Evolutionary conservation across 2,888 invertebrate species (phyloP).

Genomic region (Euplagia quadripunctaria): DNA sequence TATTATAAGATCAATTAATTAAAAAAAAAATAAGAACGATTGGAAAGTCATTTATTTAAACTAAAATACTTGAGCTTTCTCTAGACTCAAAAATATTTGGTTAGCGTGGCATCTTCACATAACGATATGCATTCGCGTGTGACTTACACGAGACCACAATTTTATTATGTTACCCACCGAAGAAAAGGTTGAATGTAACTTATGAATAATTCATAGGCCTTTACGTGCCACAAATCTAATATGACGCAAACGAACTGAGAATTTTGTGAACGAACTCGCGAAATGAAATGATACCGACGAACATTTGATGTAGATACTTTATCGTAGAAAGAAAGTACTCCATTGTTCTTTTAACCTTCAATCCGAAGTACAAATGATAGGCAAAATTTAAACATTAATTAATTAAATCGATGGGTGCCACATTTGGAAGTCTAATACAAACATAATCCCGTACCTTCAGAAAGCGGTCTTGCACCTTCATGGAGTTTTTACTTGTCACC

Average conservation of each 20-base stretch:
- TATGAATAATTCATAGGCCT: conserved; percentile 75
- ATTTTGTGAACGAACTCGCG: conserved; percentile 56
- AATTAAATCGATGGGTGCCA: no score
- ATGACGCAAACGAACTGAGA: conserved; percentile 74
- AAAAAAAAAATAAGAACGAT: no score
- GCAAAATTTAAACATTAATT: no score
- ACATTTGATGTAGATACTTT: conserved; percentile 3
- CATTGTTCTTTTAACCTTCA: not conserved
- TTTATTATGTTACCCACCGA: conserved; percentile 59
- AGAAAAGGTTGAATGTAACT: conserved; percentile 67
- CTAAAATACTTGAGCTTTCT: not conserved
- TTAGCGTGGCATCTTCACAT: conserved; percentile 37
- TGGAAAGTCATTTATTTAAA: no score
- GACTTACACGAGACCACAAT: conserved; percentile 47
- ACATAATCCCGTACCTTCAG: no score
- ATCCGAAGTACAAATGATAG: not conserved
- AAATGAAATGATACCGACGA: conserved; percentile 2
- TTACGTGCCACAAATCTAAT: conserved; percentile 66
- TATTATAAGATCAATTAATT: no score
- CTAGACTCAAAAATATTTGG: not conserved
- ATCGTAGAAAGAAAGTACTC: not conserved
- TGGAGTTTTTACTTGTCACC: no score
- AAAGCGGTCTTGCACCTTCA: no score
- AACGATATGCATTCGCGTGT: conserved; percentile 50
- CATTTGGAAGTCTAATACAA: no score